Evolutionary conservation across 1,140 invertebrate genomes (phyloP).

Genomic region (Nasonia longicornis): DNA sequence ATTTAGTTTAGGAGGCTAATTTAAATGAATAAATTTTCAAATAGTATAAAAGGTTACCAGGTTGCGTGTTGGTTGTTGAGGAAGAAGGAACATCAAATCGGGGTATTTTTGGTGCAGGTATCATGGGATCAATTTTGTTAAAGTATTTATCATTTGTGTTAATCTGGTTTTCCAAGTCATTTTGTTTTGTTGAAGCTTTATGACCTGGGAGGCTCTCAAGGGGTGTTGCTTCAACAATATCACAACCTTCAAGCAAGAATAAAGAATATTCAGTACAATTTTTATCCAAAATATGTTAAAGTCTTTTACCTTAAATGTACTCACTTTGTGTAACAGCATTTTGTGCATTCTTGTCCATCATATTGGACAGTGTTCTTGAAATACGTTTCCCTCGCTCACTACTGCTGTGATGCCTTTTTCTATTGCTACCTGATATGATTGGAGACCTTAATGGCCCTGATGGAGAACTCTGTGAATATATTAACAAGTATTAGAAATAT

Average conservation of each 20-base stretch:
- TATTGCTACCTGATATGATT: conserved; percentile 58
- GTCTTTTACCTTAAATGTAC: conserved; percentile 6
- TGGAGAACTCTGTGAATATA: conserved; percentile 52
- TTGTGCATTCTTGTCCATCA: conserved; percentile 50
- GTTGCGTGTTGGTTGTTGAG: not conserved
- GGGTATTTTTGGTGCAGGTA: not conserved
- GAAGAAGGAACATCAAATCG: conserved; percentile 2
- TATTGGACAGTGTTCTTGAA: conserved; percentile 45
- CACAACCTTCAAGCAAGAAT: conserved; percentile 44
- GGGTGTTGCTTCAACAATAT: conserved; percentile 60
- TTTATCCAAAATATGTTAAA: conserved; percentile 20
- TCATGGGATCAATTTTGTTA: conserved; percentile 22
- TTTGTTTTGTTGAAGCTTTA: conserved; percentile 33
- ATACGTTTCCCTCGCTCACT: conserved; percentile 59
- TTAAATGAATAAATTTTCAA: not conserved
- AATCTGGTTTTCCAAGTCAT: conserved; percentile 15
- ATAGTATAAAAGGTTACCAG: not conserved
- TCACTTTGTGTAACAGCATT: conserved; percentile 52
- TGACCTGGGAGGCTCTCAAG: conserved; percentile 64
- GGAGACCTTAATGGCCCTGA: conserved; percentile 57
- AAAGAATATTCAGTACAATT: conserved; percentile 11
- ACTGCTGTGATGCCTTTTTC: conserved; percentile 61
- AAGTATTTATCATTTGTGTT: conserved; percentile 15
- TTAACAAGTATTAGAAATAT: not conserved
- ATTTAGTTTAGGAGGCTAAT: not conserved